These are phyloP conservation scores for Trachurus trachurus DNA, from an alignment of 2,797 vertebrate species.

Conservation along the genomic window DNA sequence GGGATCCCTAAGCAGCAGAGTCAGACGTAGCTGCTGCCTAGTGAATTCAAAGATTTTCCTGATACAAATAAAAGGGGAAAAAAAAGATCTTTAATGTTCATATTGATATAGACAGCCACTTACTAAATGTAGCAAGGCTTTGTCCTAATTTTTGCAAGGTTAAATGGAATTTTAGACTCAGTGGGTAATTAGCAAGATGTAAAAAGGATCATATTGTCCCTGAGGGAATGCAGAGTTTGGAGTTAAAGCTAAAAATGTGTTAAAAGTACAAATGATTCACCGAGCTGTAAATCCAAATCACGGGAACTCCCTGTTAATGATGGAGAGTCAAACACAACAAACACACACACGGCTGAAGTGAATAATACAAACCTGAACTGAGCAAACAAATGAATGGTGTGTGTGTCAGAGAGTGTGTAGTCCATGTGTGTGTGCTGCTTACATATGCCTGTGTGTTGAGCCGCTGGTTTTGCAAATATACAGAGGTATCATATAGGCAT, in stretches of 20 bases:
- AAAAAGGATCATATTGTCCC: conserved; percentile 44
- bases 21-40: background rate
- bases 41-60: background rate
- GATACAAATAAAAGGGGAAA: conserved; percentile 1
- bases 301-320: background rate
- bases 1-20: no score
- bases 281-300: background rate
- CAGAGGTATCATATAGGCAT: conserved; percentile 77
- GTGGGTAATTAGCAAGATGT: conserved; percentile 50
- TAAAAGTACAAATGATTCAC: conserved; percentile 46
- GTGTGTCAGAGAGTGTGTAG: background rate
- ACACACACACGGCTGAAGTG: background rate
- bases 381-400: background rate
- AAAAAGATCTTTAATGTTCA: conserved; percentile 6
- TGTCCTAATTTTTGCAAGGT: conserved; percentile 62
- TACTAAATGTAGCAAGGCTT: conserved; percentile 41
- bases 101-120: conserved; percentile 36
- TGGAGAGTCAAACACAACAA: conserved; percentile 10
- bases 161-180: conserved; percentile 56
- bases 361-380: background rate
- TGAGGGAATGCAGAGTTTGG: conserved; percentile 53
- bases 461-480: conserved; percentile 51
- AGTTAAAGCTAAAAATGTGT: conserved; percentile 35
- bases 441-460: conserved; percentile 5
- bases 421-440: background rate